Percentiles rank a stretch among this genome's conserved stretches.
phyloP scores from a whole-genome alignment of 2,888 invertebrate species.

The Polia nebulosa region DNA sequence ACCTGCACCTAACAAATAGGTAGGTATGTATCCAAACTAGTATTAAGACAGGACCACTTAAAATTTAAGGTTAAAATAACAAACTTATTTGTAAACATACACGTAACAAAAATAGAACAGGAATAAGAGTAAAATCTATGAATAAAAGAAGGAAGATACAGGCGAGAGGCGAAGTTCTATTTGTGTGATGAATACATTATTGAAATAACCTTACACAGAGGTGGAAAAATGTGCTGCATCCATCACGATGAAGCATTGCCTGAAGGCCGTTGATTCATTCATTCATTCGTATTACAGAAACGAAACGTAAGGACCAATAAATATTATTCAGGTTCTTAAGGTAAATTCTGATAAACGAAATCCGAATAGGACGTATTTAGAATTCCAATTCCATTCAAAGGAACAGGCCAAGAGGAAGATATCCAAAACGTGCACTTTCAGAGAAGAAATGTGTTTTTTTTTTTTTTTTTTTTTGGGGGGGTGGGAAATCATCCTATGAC shows the following conservation, averaged over 20 bases:
- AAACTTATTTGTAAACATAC: background rate
- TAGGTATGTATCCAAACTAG: too few species aligned
- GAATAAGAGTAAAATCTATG: slow-evolving; percentile 16
- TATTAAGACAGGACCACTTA: too few species aligned
- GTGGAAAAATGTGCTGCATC: slow-evolving; percentile 12
- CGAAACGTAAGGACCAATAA: background rate
- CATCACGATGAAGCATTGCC: slow-evolving; percentile 10
- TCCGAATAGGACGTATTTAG: background rate
- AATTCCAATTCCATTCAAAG: background rate
- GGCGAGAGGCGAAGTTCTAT: background rate
- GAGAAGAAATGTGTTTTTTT: too few species aligned
- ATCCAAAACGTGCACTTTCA: too few species aligned
- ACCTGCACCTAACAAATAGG: too few species aligned
- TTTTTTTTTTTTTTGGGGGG: too few species aligned
- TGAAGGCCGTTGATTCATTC: background rate
- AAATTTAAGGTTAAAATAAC: too few species aligned
- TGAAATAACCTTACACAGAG: slow-evolving; percentile 20
- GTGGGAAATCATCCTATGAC: too few species aligned
- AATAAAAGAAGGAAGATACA: slow-evolving; percentile 27
- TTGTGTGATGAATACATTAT: slow-evolving; percentile 50
- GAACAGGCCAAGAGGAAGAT: background rate
- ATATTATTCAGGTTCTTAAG: background rate
- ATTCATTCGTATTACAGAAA: background rate
- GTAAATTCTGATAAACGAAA: background rate
- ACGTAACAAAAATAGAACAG: background rate